Evolutionary conservation across 2,113 vertebrate genomes (phyloP).

Genomic region (Chrysochloris asiatica): DNA sequence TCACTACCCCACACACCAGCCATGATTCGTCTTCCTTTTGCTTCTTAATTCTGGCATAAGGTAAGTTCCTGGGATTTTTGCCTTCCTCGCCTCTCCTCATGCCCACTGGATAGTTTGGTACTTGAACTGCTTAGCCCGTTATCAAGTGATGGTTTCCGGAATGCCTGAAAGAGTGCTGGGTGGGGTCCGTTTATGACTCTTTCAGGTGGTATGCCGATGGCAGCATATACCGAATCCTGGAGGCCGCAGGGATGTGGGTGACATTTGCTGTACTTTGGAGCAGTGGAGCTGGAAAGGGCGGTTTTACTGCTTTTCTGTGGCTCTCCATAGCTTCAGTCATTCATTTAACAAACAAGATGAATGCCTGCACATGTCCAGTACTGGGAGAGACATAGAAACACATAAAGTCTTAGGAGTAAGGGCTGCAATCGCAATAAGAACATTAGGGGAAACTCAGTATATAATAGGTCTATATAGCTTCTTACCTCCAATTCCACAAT

Average conservation of each 20-base stretch:
- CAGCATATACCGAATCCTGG: background rate
- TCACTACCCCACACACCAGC: background rate
- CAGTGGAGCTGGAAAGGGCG: background rate
- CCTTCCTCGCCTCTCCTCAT: background rate
- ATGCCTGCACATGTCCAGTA: background rate
- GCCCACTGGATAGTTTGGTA: background rate
- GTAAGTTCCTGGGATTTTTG: background rate
- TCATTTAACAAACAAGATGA: background rate
- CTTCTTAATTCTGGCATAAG: background rate
- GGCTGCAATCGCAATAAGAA: background rate
- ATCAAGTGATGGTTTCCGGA: background rate
- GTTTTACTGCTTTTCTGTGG: background rate
- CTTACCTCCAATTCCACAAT: conserved; percentile 30
- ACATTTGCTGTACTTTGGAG: background rate
- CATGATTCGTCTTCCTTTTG: background rate
- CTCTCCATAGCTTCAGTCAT: background rate
- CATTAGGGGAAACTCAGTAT: background rate
- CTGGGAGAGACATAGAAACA: background rate
- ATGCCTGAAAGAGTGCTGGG: background rate
- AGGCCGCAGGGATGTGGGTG: background rate
- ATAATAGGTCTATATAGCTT: background rate
- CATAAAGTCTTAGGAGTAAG: background rate
- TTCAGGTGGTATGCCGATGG: background rate
- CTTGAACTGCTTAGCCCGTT: background rate
- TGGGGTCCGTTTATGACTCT: background rate